These are phyloP conservation scores for Poeciliopsis paucimaculata DNA, from an alignment of 2,797 vertebrate species.

Conservation along the genomic window DNA sequence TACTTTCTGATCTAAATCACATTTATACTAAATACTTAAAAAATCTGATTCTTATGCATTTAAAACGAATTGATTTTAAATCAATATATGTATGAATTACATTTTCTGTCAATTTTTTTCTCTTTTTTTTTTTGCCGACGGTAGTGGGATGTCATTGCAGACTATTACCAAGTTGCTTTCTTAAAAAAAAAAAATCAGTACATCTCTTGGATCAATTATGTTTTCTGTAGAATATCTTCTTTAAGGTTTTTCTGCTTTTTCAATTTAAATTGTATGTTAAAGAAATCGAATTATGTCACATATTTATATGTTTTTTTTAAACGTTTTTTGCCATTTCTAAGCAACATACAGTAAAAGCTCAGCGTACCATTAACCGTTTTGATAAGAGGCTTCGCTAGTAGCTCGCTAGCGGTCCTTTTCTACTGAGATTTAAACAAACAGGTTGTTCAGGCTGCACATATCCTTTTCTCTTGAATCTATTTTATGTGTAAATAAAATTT, in stretches of 20 bases:
- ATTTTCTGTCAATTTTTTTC: neutral
- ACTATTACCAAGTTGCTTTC: neutral
- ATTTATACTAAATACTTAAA: neutral
- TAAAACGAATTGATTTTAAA: neutral
- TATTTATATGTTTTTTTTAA: neutral
- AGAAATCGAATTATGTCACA: neutral
- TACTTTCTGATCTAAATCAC: neutral
- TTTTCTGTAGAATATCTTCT: neutral
- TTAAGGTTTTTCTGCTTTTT: neutral
- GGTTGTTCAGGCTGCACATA: neutral
- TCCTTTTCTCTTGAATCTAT: neutral
- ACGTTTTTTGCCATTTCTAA: neutral
- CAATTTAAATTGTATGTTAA: neutral
- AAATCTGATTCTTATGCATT: neutral
- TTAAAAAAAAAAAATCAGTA: neutral
- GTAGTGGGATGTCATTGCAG: neutral
- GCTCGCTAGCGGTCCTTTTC: neutral
- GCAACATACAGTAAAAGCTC: neutral
- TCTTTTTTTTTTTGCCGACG: neutral
- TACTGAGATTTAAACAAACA: neutral
- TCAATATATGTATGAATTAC: neutral
- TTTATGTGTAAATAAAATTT: slow-evolving; percentile 2
- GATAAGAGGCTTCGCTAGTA: neutral
- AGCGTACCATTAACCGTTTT: neutral
- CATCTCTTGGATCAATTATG: neutral